Base-by-base conservation (phyloP, 2,113 vertebrate genomes). In the Synchiropus splendidus region DNA sequence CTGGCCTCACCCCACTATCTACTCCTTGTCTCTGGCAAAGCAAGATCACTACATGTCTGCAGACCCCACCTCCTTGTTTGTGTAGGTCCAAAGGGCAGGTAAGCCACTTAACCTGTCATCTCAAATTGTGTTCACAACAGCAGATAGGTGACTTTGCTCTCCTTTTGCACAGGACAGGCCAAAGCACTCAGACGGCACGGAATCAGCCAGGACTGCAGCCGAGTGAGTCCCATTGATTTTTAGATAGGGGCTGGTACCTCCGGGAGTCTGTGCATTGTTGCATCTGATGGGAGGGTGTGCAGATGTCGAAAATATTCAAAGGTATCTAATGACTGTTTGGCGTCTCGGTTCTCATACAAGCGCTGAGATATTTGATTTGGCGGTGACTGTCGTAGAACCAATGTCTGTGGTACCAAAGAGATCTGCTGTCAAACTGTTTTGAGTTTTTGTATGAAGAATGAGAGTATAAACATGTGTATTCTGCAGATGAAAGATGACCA, bases 51-150 rank as follows among this genome's bases (percentile, higher is more conserved):
- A 48, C 46, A 57, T 61, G 43, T 57, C 35, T 41, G 31, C 30
- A 33, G 45, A 58, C 62, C 47, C 33, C 62, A 49, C 56, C 58
- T 61, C 5, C 71, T 64, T 59, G 64, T 74, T 65, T 61, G 54
- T 67, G 50, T 36, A 27, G 39, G 58, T 74, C 75, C 72, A 27
- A 27, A 77, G 75, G 77, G 72, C 60, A 50, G 61, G 61, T 72
- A 76, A 82, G 74, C 72, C 81, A 83, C 82, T 87, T 87, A 83
- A 83, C 70, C 77, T 84, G 84, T 85, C 82, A 80, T 72, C 67
- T 77, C 59, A 56, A 64, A 83, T 85, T 67, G 59, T 66, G 67
- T 60, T 51, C 63, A 67, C 44, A 67, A 61, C 42, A 51, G 67
- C 48, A 66, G 71, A 79, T 68, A 49, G 60, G 44, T 64, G 58